Conservation (phyloP, 64 coral and sea anemone species). For the Cladopsammia gracilis region DNA sequence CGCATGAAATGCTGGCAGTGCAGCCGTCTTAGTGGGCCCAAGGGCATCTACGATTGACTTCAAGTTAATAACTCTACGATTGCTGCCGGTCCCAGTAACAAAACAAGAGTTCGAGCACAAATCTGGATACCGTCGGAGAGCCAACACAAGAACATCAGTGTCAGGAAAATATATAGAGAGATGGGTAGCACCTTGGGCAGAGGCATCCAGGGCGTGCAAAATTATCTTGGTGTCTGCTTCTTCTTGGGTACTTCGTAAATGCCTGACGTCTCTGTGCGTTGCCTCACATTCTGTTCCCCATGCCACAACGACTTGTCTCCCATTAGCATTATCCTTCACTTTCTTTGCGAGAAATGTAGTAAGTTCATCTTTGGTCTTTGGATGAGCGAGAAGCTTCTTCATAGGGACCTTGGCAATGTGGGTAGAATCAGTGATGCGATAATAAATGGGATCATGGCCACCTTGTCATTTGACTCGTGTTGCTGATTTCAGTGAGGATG, state of each 20-base stretch:
- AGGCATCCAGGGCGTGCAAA: slow-evolving; percentile 58
- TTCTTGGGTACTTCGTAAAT: slow-evolving; percentile 65
- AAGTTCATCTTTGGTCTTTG: slow-evolving; percentile 75
- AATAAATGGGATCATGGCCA: slow-evolving; percentile 2
- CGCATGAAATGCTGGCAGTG: slow-evolving; percentile 53
- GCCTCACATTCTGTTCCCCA: slow-evolving; percentile 64
- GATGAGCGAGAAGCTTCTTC: slow-evolving; percentile 47
- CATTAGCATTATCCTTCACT: slow-evolving; percentile 65
- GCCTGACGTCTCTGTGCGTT: slow-evolving; percentile 69
- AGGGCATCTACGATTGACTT: slow-evolving; percentile 72
- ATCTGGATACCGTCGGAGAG: slow-evolving; percentile 61
- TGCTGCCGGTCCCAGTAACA: slow-evolving; percentile 67
- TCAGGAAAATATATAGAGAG: slow-evolving; percentile 61
- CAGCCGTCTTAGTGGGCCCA: slow-evolving; percentile 61
- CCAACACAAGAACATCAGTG: slow-evolving; percentile 68
- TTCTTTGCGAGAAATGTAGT: slow-evolving; percentile 71
- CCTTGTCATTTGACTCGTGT: slow-evolving; percentile 28
- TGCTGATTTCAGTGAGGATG: slow-evolving; percentile 48
- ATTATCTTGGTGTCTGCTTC: slow-evolving; percentile 66
- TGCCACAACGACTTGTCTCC: slow-evolving; percentile 67
- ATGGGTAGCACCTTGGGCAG: slow-evolving; percentile 53
- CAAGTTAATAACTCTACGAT: slow-evolving; percentile 67
- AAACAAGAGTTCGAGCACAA: slow-evolving; percentile 61
- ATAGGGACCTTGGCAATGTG: slow-evolving; percentile 38
- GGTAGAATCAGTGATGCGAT: slow-evolving; percentile 48